phyloP scores from a whole-genome alignment of 2,888 invertebrate genomes.

The Ophion ventricosus region DNA sequence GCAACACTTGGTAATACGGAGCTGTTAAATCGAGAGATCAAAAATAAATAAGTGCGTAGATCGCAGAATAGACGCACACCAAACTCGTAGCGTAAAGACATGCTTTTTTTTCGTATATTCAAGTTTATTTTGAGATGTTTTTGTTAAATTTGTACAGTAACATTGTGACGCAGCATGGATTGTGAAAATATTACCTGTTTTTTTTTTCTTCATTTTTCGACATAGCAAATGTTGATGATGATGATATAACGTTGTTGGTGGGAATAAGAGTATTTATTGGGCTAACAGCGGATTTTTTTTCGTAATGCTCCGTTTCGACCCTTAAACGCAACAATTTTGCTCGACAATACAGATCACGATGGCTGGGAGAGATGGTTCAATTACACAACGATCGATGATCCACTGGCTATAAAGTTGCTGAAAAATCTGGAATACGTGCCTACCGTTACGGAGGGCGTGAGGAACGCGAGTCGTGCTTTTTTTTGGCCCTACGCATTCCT shows the following conservation, averaged over 20 bases:
- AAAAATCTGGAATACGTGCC: slow-evolving; percentile 88
- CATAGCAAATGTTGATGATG: background rate
- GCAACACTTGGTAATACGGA: slow-evolving; percentile 88
- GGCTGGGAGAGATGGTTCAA: slow-evolving; percentile 91
- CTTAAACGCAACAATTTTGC: background rate
- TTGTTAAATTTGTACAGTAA: too few species aligned
- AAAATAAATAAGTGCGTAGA: background rate
- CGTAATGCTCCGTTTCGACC: background rate
- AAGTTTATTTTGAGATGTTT: too few species aligned
- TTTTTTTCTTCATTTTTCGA: slow-evolving; percentile 3
- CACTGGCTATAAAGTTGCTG: slow-evolving; percentile 86
- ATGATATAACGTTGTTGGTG: too few species aligned
- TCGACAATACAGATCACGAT: slow-evolving; percentile 86
- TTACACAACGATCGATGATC: slow-evolving; percentile 86
- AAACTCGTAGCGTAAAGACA: too few species aligned
- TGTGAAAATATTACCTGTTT: background rate
- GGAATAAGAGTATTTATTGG: too few species aligned
- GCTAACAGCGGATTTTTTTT: too few species aligned
- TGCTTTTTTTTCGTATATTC: background rate
- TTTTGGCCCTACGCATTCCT: slow-evolving; percentile 92
- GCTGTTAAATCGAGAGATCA: slow-evolving; percentile 41
- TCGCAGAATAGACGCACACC: background rate
- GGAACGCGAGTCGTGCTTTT: slow-evolving; percentile 89
- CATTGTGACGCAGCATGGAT: too few species aligned
- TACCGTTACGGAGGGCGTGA: slow-evolving; percentile 88